Conservation (phyloP, 2,797 vertebrate species). For the Trachops cirrhosus region DNA sequence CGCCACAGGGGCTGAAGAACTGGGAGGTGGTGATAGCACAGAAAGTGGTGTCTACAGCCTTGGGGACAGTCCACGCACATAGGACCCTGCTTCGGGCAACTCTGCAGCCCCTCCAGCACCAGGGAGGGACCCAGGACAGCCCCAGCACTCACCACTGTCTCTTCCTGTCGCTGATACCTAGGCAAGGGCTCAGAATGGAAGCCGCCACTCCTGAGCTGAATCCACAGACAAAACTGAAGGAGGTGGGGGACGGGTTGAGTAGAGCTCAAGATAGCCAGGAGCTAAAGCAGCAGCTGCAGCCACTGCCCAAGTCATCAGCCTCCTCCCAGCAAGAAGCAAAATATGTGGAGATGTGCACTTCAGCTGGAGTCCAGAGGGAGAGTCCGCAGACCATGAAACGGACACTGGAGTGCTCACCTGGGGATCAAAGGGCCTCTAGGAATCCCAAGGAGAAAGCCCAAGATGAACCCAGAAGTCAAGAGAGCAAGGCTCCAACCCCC, state of each 20-base stretch:
- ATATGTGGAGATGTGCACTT: conserved; percentile 84
- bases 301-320: conserved; percentile 53
- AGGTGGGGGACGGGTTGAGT: not conserved
- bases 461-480: conserved; percentile 36
- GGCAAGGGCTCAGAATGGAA: conserved; percentile 75
- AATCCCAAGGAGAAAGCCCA: conserved; percentile 69
- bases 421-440: conserved; percentile 80
- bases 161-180: conserved; percentile 63
- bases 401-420: conserved; percentile 80
- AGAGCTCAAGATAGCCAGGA: not conserved
- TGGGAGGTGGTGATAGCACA: conserved; percentile 32
- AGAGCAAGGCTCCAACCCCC: not conserved
- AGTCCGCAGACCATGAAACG: conserved; percentile 80
- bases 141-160: conserved; percentile 20
- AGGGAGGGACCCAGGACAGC: not conserved
- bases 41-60: not conserved
- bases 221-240: not conserved
- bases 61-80: conserved; percentile 31
- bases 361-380: conserved; percentile 79
- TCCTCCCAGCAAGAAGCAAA: conserved; percentile 80
- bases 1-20: conserved; percentile 56
- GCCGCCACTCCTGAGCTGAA: conserved; percentile 32
- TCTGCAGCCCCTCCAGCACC: conserved; percentile 45
- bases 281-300: conserved; percentile 50
- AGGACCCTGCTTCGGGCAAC: conserved; percentile 22